Evolutionary conservation across 2,797 vertebrate species (phyloP), one percentile per base, ranked within the genome.

Genomic region (Apodemus agrarius): DNA sequence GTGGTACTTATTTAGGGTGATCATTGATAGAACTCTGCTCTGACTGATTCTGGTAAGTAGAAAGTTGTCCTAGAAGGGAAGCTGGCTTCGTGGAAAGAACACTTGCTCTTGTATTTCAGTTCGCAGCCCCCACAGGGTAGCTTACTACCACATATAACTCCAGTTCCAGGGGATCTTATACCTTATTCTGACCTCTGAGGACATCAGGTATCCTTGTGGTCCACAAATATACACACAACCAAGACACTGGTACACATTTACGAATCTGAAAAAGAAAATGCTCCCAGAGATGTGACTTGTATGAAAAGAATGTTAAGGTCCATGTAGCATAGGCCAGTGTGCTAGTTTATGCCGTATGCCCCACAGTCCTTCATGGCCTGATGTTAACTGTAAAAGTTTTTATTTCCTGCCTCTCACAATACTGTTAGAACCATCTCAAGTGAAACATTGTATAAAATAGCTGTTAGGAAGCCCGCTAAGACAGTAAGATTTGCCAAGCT

Each of bases 1-100:
- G 40, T 96, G 57, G 43, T 92, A 69, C 24, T 86, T 95, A 81
- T 81, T 93, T 81, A 86, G 85, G 12, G 31, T 46, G 74, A 91
- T 63, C 57, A 54, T 46, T 74, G 34, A 26, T 88, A 93, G 83
- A 96, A 80, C 54, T 59, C 6, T 90, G 63, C 34, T 84, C 49
- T 80, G 37, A 91, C 26, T 87, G 54, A 87, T 67, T n/a, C 43
- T 13, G 46, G 65, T 61, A 90, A 79, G 83, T 85, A 86, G n/a
- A 87, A 91, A 94, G 88, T 57, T 59, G 21, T 83, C 49, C 14
- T 49, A 65, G 31, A 89, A 52, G 46, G 46, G 84, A 13, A 26
- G 8, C n/a, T 69, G 34, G 22, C 34, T 26, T 69, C 46, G 12
- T 86, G 31, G 31, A 52, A 52, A 85, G 21, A 65, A 69, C 19